A percentile compares a stretch with the other conserved stretches of the same genome.
These are phyloP conservation scores for Euborellia annulipes DNA, from an alignment of 1,140 invertebrate genomes.

Conservation along the genomic window DNA sequence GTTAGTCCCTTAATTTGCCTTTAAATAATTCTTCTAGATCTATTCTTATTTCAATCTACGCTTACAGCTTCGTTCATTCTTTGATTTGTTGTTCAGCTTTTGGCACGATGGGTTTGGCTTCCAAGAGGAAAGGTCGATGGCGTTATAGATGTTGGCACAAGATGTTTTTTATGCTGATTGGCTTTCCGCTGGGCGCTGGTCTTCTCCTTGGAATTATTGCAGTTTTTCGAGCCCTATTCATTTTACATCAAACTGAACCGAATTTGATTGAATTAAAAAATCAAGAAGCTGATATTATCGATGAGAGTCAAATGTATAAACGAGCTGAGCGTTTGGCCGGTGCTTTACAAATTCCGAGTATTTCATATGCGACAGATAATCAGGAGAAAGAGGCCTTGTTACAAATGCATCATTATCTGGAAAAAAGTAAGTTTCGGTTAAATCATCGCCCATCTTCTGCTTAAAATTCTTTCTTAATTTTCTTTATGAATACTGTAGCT, in stretches of 20 bases:
- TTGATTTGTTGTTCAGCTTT: neutral
- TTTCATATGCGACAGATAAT: constrained; percentile 13
- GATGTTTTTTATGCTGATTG: constrained; percentile 8
- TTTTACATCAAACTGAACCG: neutral
- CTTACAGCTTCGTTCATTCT: too few relatives aligned
- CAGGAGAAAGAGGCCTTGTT: constrained; percentile 13
- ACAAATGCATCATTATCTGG: constrained; percentile 11
- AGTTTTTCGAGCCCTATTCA: constrained; percentile 7
- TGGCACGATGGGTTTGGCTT: constrained; percentile 6
- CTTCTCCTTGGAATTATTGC: constrained; percentile 5
- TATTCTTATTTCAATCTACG: too few relatives aligned
- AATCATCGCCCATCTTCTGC: neutral
- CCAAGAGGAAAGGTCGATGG: constrained; percentile 9
- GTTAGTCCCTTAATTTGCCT: too few relatives aligned
- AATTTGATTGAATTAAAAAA: constrained; percentile 6
- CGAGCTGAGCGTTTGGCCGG: constrained; percentile 13
- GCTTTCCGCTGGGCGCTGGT: constrained; percentile 8
- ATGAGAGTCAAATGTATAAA: constrained; percentile 10
- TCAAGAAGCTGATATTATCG: constrained; percentile 10
- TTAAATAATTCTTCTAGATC: too few relatives aligned
- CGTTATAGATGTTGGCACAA: constrained; percentile 9
- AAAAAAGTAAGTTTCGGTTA: constrained; percentile 12
- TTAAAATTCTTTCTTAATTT: too few relatives aligned
- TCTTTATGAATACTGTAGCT: too few relatives aligned
- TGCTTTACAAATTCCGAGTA: constrained; percentile 13